A percentile compares a stretch with the other conserved stretches of the same genome.
phyloP scores from a whole-genome alignment of 2,888 invertebrate genomes.

The Rhodophaea formosa region DNA sequence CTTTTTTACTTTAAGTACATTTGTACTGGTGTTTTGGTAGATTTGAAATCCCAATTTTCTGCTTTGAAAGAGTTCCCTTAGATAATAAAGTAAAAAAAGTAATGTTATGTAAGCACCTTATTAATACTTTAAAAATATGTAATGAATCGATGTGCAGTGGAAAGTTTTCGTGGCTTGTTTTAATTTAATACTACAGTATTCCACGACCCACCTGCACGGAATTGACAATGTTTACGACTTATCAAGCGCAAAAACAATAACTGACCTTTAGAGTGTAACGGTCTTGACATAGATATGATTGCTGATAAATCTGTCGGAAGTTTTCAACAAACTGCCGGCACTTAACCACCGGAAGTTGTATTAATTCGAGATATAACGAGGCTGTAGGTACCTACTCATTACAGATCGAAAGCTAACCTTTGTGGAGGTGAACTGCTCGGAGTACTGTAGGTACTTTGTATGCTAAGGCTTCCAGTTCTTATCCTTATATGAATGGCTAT shows the following conservation, averaged over 20 bases:
- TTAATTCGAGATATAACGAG: constrained; percentile 41
- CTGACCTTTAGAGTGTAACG: constrained; percentile 45
- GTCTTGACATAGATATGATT: constrained; percentile 55
- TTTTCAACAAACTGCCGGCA: constrained; percentile 18
- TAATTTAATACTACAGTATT: neutral
- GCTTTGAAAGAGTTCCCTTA: too few relatives aligned
- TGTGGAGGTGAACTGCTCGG: constrained; percentile 44
- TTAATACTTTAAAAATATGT: too few relatives aligned
- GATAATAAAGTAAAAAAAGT: too few relatives aligned
- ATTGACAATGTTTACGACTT: neutral
- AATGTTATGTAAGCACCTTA: too few relatives aligned
- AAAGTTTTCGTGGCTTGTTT: neutral
- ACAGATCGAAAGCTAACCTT: constrained; percentile 43
- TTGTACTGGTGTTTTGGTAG: too few relatives aligned
- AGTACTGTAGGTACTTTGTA: neutral
- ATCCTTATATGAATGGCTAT: constrained; percentile 23
- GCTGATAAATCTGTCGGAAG: constrained; percentile 49
- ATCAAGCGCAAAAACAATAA: constrained; percentile 28
- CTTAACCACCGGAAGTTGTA: constrained; percentile 46
- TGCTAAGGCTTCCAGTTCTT: constrained; percentile 25
- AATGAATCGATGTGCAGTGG: neutral
- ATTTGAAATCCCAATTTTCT: too few relatives aligned
- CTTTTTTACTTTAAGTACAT: too few relatives aligned
- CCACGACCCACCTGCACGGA: neutral
- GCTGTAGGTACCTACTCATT: constrained; percentile 29